Evolutionary conservation across 2,113 vertebrate species (phyloP), one percentile per base, ranked within the genome.

Genomic region (Pseudonaja textilis): DNA sequence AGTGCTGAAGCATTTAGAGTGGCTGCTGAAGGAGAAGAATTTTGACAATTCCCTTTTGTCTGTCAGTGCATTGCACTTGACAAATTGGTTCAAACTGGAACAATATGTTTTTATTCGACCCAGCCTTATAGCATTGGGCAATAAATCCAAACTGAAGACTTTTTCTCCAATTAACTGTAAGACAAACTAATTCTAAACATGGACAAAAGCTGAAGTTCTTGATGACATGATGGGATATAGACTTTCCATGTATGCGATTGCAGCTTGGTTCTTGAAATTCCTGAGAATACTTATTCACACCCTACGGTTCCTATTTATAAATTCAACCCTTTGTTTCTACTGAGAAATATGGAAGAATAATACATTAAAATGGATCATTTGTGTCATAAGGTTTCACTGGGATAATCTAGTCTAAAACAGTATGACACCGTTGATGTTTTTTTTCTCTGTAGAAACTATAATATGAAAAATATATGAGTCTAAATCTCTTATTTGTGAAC

Each of bases 41-140:
- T 86, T 81, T 93, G 56, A 92, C 26, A 90, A 4, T 56, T 92
- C 34, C 11, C 23, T 93, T 91, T 92, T 95, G 7, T 6, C 5
- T 90, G 1, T 92, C 91, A 94, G 14, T 23, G 25, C 34, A 81
- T 20, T 23, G 20, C 10, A 3, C 55, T 57, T 94, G 88, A 94
- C 69, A 95, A 93, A 93, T 55, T 12, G n/a, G 26, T 92, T 34
- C 85, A 86, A 39, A 85, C 64, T 14, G 7, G 23, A 9, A 55
- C 23, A 26, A 5, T 9, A 1, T 64, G 20, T 45, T 95, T 94
- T 93, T 8, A 42, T 90, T 93, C 92, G 57, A 93, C 56, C 7
- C 29, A 90, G 45, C 4, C 20, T 0, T 90, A 87, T 11, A 89
- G 2, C 26, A 14, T 47, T 90, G 20, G 29, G 12, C 26, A 89